Evolutionary conservation across 2,797 vertebrate genomes (phyloP).

Genomic region (Remorina albescens): DNA sequence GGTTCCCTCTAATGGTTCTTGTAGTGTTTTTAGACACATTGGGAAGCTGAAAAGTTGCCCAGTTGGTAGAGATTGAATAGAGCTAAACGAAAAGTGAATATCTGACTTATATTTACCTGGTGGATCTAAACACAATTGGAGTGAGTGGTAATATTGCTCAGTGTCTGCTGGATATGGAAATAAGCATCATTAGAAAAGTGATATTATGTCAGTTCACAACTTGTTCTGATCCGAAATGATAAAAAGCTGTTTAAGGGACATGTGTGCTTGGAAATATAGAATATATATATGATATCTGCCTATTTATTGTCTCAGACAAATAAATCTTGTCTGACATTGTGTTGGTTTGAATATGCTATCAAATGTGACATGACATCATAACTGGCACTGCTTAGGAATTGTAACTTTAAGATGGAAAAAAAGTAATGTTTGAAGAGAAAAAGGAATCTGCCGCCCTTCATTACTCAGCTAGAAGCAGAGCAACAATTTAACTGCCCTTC

Average conservation of each 20-base stretch:
- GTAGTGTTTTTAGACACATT: neutral
- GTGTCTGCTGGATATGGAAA: neutral
- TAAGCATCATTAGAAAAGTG: neutral
- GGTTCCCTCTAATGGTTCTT: neutral
- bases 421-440: constrained; percentile 63
- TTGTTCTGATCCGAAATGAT: neutral
- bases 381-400: constrained; percentile 37
- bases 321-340: constrained; percentile 5
- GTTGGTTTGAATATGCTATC: constrained; percentile 41
- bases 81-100: too few relatives aligned
- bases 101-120: neutral
- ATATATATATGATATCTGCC: neutral
- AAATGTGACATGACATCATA: constrained; percentile 24
- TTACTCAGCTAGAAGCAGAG: constrained; percentile 25
- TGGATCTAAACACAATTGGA: neutral
- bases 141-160: neutral
- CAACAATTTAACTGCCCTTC: constrained; percentile 5
- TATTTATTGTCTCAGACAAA: constrained; percentile 18
- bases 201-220: neutral
- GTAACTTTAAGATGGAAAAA: constrained; percentile 34
- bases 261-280: neutral
- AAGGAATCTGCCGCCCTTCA: constrained; percentile 24
- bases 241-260: constrained; percentile 5
- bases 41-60: neutral
- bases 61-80: neutral